Evolutionary conservation across 2,113 vertebrate genomes (phyloP).

Genomic region (Mandrillus leucophaeus): DNA sequence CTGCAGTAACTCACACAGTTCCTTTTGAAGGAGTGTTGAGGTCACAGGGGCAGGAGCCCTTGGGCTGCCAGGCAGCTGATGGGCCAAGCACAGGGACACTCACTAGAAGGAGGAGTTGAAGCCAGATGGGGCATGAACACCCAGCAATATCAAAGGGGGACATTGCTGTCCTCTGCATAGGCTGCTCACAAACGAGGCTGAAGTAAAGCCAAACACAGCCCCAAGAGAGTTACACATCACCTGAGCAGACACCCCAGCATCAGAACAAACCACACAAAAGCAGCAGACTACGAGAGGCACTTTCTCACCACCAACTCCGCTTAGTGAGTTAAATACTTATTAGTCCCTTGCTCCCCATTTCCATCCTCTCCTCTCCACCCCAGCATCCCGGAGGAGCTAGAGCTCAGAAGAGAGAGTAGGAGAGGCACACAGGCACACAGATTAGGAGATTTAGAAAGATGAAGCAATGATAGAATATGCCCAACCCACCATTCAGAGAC

Average conservation of each 20-base stretch:
- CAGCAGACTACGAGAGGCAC: not conserved
- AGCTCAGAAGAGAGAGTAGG: not conserved
- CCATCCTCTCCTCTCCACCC: not conserved
- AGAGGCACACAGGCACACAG: not conserved
- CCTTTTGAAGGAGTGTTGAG: not conserved
- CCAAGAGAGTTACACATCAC: not conserved
- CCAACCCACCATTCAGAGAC: not conserved
- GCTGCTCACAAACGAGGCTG: not conserved
- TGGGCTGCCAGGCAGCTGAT: not conserved
- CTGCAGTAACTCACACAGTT: not conserved
- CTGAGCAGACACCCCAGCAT: not conserved
- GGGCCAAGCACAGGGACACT: not conserved
- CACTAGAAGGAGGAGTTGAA: not conserved
- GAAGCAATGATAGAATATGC: not conserved
- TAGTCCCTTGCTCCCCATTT: not conserved
- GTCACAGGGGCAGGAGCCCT: not conserved
- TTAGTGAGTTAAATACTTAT: not conserved
- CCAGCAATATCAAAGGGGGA: not conserved
- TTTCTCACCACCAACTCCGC: not conserved
- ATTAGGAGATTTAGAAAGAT: not conserved
- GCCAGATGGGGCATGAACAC: too few relatives aligned
- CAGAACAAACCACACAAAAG: not conserved
- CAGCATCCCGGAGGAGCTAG: not conserved
- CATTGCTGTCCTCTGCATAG: fast-evolving
- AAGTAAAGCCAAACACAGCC: not conserved